Conservation (phyloP, 2,888 invertebrate species). For the Tubiluchus corallicola region DNA sequence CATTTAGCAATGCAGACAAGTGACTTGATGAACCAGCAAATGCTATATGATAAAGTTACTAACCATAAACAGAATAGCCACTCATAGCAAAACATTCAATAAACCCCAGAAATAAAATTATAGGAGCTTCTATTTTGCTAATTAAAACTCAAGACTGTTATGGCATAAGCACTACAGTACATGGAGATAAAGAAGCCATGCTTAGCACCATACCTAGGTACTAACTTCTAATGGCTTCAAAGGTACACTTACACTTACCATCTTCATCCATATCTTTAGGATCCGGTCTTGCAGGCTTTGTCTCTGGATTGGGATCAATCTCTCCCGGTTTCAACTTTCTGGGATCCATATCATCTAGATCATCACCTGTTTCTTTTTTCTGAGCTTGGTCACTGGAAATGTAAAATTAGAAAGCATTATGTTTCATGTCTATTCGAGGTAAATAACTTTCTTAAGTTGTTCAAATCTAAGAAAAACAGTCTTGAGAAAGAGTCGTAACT, state of each 20-base stretch:
- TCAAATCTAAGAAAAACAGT: no score
- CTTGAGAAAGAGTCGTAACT: no score
- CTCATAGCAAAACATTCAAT: conserved; percentile 6
- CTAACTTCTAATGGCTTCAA: not conserved
- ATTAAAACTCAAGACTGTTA: not conserved
- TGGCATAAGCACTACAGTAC: no score
- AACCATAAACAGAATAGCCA: conserved; percentile 2
- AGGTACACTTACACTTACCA: conserved; percentile 37
- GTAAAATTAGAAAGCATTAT: conserved; percentile 11
- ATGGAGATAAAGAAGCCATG: no score
- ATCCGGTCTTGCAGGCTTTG: conserved; percentile 95
- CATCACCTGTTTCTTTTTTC: conserved; percentile 84
- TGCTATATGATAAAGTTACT: no score
- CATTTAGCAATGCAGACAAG: no score
- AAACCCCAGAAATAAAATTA: not conserved
- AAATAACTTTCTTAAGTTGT: no score
- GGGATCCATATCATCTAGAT: conserved; percentile 67
- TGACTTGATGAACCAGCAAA: no score
- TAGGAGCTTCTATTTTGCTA: conserved; percentile 12
- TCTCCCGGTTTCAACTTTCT: conserved; percentile 94
- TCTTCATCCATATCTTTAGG: conserved; percentile 99
- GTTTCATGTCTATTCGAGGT: no score
- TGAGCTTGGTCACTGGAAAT: conserved; percentile 75
- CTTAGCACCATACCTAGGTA: not conserved
- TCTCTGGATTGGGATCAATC: conserved; percentile 98